These are phyloP conservation scores for Tachycineta bicolor DNA, from an alignment of 2,113 vertebrate genomes.

Conservation along the genomic window DNA sequence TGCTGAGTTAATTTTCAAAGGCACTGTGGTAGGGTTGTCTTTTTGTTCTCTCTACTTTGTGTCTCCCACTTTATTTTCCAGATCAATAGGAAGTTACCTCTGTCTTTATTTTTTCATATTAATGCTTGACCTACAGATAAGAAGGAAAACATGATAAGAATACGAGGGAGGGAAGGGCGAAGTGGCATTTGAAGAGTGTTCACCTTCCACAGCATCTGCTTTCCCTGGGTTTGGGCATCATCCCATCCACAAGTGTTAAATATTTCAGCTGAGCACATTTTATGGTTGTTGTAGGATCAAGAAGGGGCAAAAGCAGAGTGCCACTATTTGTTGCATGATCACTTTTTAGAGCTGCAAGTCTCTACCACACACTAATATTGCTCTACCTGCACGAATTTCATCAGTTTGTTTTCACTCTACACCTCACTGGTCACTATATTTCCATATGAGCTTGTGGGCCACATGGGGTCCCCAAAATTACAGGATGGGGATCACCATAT, in stretches of 20 bases:
- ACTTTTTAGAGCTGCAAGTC: background rate
- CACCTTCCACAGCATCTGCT: background rate
- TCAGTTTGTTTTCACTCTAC: background rate
- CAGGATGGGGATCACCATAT: background rate
- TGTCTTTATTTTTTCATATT: background rate
- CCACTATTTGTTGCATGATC: background rate
- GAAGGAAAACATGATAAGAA: background rate
- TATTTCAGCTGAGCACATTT: background rate
- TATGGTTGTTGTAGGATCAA: background rate
- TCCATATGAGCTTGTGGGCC: background rate
- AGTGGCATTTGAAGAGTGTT: background rate
- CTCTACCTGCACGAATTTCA: rapidly evolving
- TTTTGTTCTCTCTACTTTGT: background rate
- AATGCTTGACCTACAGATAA: background rate
- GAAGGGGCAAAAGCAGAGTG: background rate
- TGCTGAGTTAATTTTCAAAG: background rate
- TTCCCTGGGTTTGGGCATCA: background rate
- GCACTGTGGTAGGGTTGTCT: rapidly evolving
- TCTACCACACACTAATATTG: background rate
- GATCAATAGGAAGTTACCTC: background rate
- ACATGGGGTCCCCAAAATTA: rapidly evolving
- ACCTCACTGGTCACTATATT: background rate
- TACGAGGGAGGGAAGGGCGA: background rate
- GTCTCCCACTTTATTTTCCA: background rate
- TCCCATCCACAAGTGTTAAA: background rate